Base-by-base conservation (phyloP, 2,113 vertebrate genomes). In the Serinus canaria region DNA sequence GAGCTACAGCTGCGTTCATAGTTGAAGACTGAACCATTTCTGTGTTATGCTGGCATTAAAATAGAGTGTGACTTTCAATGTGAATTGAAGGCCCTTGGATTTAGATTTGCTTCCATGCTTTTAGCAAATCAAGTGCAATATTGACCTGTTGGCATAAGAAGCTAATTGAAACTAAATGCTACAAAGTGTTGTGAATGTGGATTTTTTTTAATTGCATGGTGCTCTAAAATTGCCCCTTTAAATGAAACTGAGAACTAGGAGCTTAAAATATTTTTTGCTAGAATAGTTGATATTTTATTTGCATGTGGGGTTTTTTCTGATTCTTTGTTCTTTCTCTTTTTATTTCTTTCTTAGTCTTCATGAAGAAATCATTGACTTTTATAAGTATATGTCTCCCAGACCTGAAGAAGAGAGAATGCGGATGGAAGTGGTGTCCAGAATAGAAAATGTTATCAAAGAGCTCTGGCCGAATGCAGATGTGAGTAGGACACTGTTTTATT, bases 301-400 rank as follows among this genome's bases (percentile, higher is more conserved):
- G 16, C 39, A 14, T 52, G 5, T 62, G 17, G 7, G 0, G 0
- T 41, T 84, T 87, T 87, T 83, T 25, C 66, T 95, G 76, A 94
- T 39, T 60, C 72, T 10, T 23, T 62, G 10, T 31, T 41, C 8
- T 37, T 28, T 52, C 55, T 52, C 72, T 21, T 24, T 64, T 75
- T 55, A 20, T 55, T 37, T 33, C 8, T 69, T 76, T 47, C 46
- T 68, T 91, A 99, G 99, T 89, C 98, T 99, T 77, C 99, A 99
- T 84, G 99, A 99, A 97, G 99, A 99, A 97, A 99, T 99, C 93
- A 98, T 97, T 87, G 99, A 99, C 96, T 99, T 99, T 92, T 99
- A 99, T 77, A 98, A 99, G 37, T 99, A 99, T 89, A 99, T 99
- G 98, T 99, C 99, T 91, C 99, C 99, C 22, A 98, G 99, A 82